phyloP scores from a whole-genome alignment of 2,797 vertebrate species.

The Zalophus californianus region DNA sequence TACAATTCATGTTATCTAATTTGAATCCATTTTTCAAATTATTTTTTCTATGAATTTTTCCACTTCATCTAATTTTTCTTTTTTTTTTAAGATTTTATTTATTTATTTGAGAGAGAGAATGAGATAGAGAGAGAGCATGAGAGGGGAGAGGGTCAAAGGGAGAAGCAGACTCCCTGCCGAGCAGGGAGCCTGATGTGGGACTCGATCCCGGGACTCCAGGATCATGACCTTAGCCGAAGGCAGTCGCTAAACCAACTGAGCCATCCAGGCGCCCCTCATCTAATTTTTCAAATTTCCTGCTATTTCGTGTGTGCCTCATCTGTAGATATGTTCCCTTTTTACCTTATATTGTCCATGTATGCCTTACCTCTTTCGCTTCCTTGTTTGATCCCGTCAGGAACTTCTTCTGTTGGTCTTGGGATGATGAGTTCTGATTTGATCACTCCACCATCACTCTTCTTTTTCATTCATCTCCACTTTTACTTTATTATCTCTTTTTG shows the following conservation, averaged over 20 bases:
- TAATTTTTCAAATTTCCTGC: background rate
- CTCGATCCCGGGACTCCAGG: too few relatives aligned
- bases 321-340: background rate
- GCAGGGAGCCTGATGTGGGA: too few relatives aligned
- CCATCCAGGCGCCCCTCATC: too few relatives aligned
- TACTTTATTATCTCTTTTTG: background rate
- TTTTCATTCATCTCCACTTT: background rate
- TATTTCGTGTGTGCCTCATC: too few relatives aligned
- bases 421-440: too few relatives aligned
- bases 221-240: too few relatives aligned
- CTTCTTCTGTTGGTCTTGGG: background rate
- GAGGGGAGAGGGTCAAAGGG: too few relatives aligned
- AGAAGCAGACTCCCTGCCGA: too few relatives aligned
- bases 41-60: background rate
- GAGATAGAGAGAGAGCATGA: too few relatives aligned
- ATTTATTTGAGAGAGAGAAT: too few relatives aligned
- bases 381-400: accelerated
- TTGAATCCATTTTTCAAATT: background rate
- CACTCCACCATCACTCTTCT: background rate
- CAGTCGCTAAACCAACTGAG: too few relatives aligned
- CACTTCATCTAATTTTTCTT: background rate
- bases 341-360: background rate
- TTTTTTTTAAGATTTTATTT: too few relatives aligned
- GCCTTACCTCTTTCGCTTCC: background rate
- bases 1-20: background rate